Conservation (phyloP, 2,888 invertebrate genomes). For the Drosophila austrosaltans region DNA sequence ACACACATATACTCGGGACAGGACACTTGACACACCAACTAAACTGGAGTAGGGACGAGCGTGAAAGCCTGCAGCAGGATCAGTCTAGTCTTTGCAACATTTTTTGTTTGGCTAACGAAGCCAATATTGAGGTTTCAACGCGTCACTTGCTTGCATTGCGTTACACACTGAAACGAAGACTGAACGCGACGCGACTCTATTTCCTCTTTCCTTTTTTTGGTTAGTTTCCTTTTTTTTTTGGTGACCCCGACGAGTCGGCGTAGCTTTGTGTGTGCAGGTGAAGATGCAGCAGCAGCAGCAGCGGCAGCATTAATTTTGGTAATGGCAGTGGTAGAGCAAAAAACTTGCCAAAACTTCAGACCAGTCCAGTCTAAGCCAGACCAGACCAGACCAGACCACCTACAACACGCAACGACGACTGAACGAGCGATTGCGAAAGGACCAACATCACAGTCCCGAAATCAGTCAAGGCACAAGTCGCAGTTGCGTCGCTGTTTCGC, state of each 20-base stretch:
- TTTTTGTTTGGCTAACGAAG: slow-evolving; percentile 47
- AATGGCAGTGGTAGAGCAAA: slow-evolving; percentile 30
- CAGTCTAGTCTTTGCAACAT: slow-evolving; percentile 26
- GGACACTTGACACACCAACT: slow-evolving; percentile 65
- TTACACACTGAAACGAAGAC: slow-evolving; percentile 62
- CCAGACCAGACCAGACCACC: slow-evolving; percentile 78
- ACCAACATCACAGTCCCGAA: slow-evolving; percentile 69
- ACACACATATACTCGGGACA: slow-evolving; percentile 58
- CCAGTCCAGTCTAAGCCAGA: slow-evolving; percentile 50
- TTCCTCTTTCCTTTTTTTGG: slow-evolving; percentile 3
- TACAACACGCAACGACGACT: slow-evolving; percentile 82
- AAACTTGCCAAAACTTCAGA: slow-evolving; percentile 24
- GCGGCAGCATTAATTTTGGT: slow-evolving; percentile 40
- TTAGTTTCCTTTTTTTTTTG: slow-evolving; percentile 10
- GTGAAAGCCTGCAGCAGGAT: background rate
- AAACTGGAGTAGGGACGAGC: slow-evolving; percentile 18
- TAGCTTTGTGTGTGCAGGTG: slow-evolving; percentile 35
- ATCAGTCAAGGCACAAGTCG: slow-evolving; percentile 41
- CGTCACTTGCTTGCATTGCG: slow-evolving; percentile 40
- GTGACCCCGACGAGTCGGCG: slow-evolving; percentile 37
- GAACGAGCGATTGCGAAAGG: slow-evolving; percentile 74
- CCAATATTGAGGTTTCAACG: slow-evolving; percentile 40
- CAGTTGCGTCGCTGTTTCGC: slow-evolving; percentile 41
- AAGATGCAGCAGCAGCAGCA: slow-evolving; percentile 42
- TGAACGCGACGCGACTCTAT: slow-evolving; percentile 60